Evolutionary conservation across 2,113 vertebrate species (phyloP).

Genomic region (Ranitomeya imitator): DNA sequence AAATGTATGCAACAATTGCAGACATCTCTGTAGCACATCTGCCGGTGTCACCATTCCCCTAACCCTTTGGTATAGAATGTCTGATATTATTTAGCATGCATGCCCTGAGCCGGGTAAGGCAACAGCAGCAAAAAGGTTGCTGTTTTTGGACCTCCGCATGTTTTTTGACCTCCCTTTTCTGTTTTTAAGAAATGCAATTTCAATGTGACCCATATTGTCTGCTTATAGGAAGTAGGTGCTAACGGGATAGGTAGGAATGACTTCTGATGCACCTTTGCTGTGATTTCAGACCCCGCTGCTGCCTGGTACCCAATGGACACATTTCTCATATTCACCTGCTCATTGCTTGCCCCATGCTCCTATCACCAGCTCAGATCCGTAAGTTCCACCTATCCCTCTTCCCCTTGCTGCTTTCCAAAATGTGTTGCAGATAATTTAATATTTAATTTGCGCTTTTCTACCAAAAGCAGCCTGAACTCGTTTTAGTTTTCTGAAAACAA

Average conservation of each 20-base stretch:
- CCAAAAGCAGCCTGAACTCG: neutral
- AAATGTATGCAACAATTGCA: neutral
- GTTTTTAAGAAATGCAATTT: no score
- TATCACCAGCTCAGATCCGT: slow-evolving; percentile 73
- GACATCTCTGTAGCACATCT: neutral
- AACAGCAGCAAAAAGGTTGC: neutral
- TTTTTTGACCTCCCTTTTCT: neutral
- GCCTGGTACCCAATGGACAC: slow-evolving; percentile 65
- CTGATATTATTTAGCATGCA: neutral
- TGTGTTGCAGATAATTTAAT: neutral
- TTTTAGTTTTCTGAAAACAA: neutral
- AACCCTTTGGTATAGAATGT: neutral
- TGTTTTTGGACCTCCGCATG: neutral
- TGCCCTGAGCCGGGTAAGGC: neutral
- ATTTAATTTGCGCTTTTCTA: neutral
- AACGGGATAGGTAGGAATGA: neutral
- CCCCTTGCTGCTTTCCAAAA: slow-evolving; percentile 63
- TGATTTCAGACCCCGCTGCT: slow-evolving; percentile 70
- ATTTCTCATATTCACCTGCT: slow-evolving; percentile 60
- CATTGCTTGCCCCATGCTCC: slow-evolving; percentile 63
- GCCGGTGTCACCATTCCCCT: neutral
- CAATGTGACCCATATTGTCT: neutral
- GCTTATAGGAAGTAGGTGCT: neutral
- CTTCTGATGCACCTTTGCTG: slow-evolving; percentile 51
- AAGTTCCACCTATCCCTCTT: slow-evolving; percentile 65